Evolutionary conservation across 30 jellyfish, hydroid and myxozoan genomes (phyloP).

Genomic region (Sanderia malayensis): DNA sequence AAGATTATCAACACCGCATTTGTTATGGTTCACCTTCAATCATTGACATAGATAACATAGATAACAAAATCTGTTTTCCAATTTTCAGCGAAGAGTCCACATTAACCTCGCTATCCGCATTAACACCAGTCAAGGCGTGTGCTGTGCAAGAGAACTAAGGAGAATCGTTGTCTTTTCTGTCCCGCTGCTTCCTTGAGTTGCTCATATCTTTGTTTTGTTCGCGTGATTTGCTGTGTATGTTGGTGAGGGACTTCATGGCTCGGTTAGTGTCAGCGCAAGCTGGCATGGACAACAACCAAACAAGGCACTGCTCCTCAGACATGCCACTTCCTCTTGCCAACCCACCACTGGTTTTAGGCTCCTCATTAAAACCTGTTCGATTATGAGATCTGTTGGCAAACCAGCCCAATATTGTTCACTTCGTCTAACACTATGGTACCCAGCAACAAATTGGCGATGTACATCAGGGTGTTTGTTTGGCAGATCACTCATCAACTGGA

Average conservation of each 20-base stretch:
- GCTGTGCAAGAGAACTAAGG: neutral
- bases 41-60: neutral
- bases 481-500: constrained; percentile 6
- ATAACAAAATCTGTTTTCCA: constrained; percentile 7
- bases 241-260: constrained; percentile 15
- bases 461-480: constrained; percentile 1
- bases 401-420: constrained; percentile 13
- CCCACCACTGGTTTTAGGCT: constrained; percentile 15
- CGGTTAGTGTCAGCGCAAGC: constrained; percentile 16
- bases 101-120: constrained; percentile 1
- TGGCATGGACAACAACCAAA: constrained; percentile 11
- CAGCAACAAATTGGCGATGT: neutral
- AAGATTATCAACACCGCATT: no score
- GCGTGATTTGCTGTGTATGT: neutral
- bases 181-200: neutral
- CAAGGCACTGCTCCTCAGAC: constrained; percentile 12
- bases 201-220: constrained; percentile 8
- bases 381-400: constrained; percentile 1
- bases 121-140: neutral
- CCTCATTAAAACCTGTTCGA: constrained; percentile 9
- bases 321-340: constrained; percentile 21
- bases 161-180: neutral
- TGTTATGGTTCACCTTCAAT: no score
- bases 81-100: neutral
- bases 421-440: constrained; percentile 10